Base-by-base conservation (phyloP, 2,888 invertebrate species). In the Cordilura impudica region DNA sequence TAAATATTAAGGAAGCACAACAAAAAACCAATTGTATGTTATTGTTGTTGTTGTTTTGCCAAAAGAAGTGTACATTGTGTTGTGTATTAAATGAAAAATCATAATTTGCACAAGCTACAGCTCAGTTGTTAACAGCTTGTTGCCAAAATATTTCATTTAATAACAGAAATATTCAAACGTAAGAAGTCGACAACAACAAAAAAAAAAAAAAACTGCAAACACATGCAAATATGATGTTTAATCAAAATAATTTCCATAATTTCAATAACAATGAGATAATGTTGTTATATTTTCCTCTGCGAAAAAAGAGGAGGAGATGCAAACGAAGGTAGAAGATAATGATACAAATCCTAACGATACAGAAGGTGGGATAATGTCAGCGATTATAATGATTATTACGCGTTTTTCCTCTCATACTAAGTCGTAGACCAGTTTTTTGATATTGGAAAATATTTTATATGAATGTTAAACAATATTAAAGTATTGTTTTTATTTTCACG, bases 171-270 rank as follows among this genome's bases (percentile, higher is more conserved):
- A 23, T 60, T 74, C 60, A 74, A 18, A 63, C 49, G 18, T 49
- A 63, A 29, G 29, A 23, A 29, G 23, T 43, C 58, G 21, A 5
- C 19, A 63, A 19, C 7, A 18, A 16, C 29, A 47, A 49, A 6
- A 51, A 23, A 10, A 66, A 35, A 67, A 56, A 45, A 54, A 67
- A 16, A 71, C 29, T 35, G 71, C 75, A 72, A 79, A 56, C 79
- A 75, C 47, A 75, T 75, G 79, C 79, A 79, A 79, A 79, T 79
- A 72, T 79, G 54, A 67, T 79, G 61, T 75, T 72, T 79, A 79
- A 75, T 79, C 75, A 67, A 67, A 79, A 72, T 72, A 63, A 79
- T 75, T 79, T 79, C 74, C 79, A 79, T 79, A 79, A 74, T 74
- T 79, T 75, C 49, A 71, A 75, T 75, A 75, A 69, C 14, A 45